A percentile compares a stretch with the other conserved stretches of the same genome.
phyloP scores from a whole-genome alignment of 2,113 vertebrate species.

The Mola mola region DNA sequence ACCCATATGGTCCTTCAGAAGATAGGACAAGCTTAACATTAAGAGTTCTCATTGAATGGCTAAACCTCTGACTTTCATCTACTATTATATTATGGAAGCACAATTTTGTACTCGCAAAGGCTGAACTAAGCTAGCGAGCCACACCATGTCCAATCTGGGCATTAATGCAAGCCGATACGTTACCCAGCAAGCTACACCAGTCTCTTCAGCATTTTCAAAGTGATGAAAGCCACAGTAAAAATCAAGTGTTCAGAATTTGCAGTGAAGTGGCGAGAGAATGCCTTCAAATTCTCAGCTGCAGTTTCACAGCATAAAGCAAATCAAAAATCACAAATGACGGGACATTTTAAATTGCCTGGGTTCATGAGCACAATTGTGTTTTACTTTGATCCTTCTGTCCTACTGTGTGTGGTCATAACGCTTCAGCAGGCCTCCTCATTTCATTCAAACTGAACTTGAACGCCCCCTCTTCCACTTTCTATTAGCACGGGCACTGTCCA shows the following conservation, averaged over 20 bases:
- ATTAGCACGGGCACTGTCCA: neutral
- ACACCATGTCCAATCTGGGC: constrained; percentile 72
- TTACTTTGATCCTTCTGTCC: constrained; percentile 40
- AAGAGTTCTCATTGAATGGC: constrained; percentile 70
- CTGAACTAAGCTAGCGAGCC: constrained; percentile 69
- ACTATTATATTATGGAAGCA: constrained; percentile 58
- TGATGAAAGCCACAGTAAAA: constrained; percentile 69
- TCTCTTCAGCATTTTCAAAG: constrained; percentile 64
- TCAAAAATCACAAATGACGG: constrained; percentile 30
- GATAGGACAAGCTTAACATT: constrained; percentile 68
- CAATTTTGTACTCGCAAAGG: constrained; percentile 61
- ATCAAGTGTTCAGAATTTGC: constrained; percentile 57
- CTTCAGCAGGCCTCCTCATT: constrained; percentile 15
- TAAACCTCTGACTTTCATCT: constrained; percentile 72
- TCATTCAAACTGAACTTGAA: constrained; percentile 13
- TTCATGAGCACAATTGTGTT: constrained; percentile 1
- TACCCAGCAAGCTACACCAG: constrained; percentile 53
- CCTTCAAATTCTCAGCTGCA: constrained; percentile 27
- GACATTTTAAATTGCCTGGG: constrained; percentile 7
- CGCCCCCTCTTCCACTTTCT: neutral
- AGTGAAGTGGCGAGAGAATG: constrained; percentile 48
- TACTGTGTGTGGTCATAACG: neutral
- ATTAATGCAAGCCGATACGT: constrained; percentile 65
- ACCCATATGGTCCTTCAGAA: constrained; percentile 67
- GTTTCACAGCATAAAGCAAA: constrained; percentile 20